Percentiles rank a stretch among this genome's conserved stretches.
Evolutionary conservation across 2,113 vertebrate genomes (phyloP).

Genomic region (Ptychochromis oligacanthus): DNA sequence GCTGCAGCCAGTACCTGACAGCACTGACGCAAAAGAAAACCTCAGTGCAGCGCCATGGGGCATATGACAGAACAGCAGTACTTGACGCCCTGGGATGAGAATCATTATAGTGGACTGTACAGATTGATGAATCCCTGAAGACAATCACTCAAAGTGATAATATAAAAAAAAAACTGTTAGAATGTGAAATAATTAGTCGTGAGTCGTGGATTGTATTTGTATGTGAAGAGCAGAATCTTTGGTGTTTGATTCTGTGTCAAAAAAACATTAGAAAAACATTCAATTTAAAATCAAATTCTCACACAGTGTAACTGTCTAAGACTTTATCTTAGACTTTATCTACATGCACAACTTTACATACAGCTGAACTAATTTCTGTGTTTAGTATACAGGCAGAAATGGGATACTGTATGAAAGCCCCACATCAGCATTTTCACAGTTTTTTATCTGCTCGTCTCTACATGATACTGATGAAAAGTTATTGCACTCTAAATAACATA

Average conservation of each 20-base stretch:
- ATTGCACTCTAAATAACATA: constrained; percentile 20
- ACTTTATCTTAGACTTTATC: no score
- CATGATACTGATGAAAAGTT: constrained; percentile 24
- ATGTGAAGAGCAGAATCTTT: background rate
- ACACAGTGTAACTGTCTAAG: background rate
- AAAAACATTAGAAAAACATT: background rate
- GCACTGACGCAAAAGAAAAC: background rate
- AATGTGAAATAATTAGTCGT: background rate
- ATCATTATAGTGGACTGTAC: background rate
- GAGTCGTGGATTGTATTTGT: background rate
- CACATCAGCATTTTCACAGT: background rate
- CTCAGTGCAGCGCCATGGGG: background rate
- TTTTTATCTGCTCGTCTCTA: background rate
- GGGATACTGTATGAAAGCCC: background rate
- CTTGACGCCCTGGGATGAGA: background rate
- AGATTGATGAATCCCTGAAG: background rate
- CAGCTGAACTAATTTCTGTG: background rate
- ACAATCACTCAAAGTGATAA: background rate
- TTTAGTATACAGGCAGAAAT: background rate
- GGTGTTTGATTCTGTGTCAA: background rate
- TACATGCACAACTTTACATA: background rate
- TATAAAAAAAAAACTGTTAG: background rate
- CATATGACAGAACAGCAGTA: background rate
- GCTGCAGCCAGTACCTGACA: background rate
- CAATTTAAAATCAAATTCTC: background rate